These are phyloP conservation scores for Phania funesta DNA, from an alignment of 2,888 invertebrate genomes.

Conservation along the genomic window DNA sequence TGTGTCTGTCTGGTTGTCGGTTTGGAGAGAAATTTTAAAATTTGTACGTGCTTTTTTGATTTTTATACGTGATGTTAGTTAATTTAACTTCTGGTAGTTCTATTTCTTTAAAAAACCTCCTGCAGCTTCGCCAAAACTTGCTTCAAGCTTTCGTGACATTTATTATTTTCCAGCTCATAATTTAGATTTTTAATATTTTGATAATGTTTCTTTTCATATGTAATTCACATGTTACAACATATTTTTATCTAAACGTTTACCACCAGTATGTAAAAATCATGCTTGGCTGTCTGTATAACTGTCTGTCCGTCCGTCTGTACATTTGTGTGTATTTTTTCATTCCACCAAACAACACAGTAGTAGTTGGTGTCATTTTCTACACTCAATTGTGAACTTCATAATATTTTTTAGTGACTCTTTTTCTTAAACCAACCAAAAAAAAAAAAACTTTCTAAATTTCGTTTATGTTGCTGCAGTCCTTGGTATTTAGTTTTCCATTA, in stretches of 20 bases:
- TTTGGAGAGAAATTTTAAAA: no score
- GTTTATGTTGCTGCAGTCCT: conserved; percentile 14
- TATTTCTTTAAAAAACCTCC: no score
- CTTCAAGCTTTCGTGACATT: no score
- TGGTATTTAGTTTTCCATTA: conserved; percentile 27
- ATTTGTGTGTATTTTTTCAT: neutral
- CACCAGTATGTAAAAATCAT: neutral
- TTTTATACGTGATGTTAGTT: no score
- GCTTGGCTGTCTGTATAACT: neutral
- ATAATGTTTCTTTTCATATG: no score
- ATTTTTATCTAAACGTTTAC: neutral
- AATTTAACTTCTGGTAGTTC: no score
- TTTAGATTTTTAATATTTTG: no score
- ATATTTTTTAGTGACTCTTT: conserved; percentile 35
- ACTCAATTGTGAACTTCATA: conserved; percentile 67
- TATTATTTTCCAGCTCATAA: no score
- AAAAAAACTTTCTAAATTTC: conserved; percentile 36
- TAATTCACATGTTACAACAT: neutral
- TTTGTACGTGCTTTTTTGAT: no score
- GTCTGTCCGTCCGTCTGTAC: neutral
- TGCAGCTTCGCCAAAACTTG: no score
- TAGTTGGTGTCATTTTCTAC: conserved; percentile 64
- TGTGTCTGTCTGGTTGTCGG: no score
- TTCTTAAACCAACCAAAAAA: conserved; percentile 15
- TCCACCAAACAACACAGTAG: conserved; percentile 32